Evolutionary conservation across 2,888 invertebrate genomes (phyloP).

Genomic region (Marronus borbonicus): DNA sequence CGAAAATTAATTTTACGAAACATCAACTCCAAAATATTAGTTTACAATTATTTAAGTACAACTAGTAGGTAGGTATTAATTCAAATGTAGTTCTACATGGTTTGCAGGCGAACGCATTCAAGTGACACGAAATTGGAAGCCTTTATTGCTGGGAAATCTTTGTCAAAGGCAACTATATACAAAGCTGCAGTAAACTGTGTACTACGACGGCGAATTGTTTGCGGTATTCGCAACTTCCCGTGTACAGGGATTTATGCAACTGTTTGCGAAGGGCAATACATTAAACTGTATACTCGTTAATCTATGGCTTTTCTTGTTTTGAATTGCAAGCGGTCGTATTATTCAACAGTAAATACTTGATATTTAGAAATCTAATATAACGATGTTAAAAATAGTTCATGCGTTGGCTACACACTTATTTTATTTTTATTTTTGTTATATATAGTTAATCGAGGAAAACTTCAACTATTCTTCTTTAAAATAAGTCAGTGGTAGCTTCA

Average conservation of each 20-base stretch:
- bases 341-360: neutral
- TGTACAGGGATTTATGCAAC: slow-evolving; percentile 21
- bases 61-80: slow-evolving; percentile 1
- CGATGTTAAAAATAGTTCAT: neutral
- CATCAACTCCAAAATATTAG: neutral
- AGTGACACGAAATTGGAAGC: slow-evolving; percentile 20
- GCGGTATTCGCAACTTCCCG: slow-evolving; percentile 14
- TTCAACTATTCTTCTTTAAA: too few relatives aligned
- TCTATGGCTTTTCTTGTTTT: slow-evolving; percentile 21
- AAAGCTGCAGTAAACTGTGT: slow-evolving; percentile 20
- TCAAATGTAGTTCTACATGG: neutral
- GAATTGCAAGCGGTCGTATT: slow-evolving; percentile 5
- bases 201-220: slow-evolving; percentile 19
- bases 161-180: slow-evolving; percentile 23
- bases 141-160: slow-evolving; percentile 22
- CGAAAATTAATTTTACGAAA: neutral
- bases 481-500: too few relatives aligned
- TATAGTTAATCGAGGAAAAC: too few relatives aligned
- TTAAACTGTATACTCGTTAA: slow-evolving; percentile 21
- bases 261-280: slow-evolving; percentile 25
- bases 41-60: slow-evolving; percentile 4
- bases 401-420: too few relatives aligned
- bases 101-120: slow-evolving; percentile 14
- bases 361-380: neutral
- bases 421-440: too few relatives aligned